phyloP scores from a whole-genome alignment of 64 coral and sea anemone species.

The Pocillopora verrucosa region DNA sequence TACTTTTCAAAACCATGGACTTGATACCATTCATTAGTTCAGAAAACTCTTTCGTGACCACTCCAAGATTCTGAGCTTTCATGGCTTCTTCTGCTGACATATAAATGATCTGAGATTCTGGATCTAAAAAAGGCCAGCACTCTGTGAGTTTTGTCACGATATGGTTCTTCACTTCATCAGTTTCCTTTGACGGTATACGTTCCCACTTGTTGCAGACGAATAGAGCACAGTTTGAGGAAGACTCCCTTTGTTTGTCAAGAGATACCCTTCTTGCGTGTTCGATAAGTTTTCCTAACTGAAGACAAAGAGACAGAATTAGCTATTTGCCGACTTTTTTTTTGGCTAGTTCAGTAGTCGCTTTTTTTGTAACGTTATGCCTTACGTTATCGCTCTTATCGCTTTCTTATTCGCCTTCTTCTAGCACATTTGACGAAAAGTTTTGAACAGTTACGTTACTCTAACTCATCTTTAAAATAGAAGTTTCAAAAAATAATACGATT shows the following conservation, averaged over 20 bases:
- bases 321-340: too few relatives aligned
- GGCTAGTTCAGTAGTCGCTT: too few relatives aligned
- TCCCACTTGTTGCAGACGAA: slow-evolving; percentile 42
- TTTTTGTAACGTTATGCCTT: too few relatives aligned
- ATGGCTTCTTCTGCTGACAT: background rate
- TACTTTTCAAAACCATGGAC: background rate
- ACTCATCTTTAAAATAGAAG: too few relatives aligned
- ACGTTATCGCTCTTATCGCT: too few relatives aligned
- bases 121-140: slow-evolving; percentile 4
- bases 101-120: background rate
- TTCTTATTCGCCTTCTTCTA: too few relatives aligned
- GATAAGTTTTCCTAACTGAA: background rate
- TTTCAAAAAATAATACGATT: too few relatives aligned
- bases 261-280: background rate
- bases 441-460: too few relatives aligned
- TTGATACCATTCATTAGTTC: background rate
- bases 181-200: slow-evolving; percentile 4
- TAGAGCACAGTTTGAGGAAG: background rate
- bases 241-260: background rate
- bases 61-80: background rate
- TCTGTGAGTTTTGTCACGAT: background rate
- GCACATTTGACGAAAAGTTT: too few relatives aligned
- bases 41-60: background rate
- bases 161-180: background rate
- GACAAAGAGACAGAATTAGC: too few relatives aligned